Percentiles rank a stretch among this genome's conserved stretches.
phyloP scores from a whole-genome alignment of 2,888 invertebrate genomes.

The Spilarctia lutea region DNA sequence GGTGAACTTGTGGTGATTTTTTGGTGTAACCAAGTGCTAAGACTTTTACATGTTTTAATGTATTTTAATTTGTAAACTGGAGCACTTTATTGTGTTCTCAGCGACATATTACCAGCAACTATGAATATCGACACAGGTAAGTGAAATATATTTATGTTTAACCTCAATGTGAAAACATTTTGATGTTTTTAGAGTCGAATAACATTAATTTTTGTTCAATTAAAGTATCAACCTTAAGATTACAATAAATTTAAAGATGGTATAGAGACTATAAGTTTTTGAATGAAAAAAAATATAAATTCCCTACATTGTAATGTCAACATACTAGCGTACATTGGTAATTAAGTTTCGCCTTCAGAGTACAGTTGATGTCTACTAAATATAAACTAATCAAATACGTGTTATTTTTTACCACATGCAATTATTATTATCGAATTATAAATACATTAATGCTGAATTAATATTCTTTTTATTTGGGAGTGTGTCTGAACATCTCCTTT shows the following conservation, averaged over 20 bases:
- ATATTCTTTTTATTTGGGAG: not conserved
- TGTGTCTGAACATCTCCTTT: not conserved
- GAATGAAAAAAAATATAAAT: not conserved
- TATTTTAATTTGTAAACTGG: slow-evolving; percentile 29
- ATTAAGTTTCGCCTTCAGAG: not conserved
- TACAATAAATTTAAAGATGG: not conserved
- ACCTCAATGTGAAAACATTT: slow-evolving; percentile 51
- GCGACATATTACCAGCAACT: slow-evolving; percentile 22
- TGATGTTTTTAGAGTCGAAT: not conserved
- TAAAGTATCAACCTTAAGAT: too few species aligned
- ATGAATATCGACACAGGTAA: slow-evolving; percentile 81
- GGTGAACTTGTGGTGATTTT: not conserved
- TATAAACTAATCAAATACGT: not conserved
- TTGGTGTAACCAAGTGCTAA: slow-evolving; percentile 14
- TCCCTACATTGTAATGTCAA: slow-evolving; percentile 5
- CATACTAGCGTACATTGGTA: not conserved
- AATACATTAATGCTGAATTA: not conserved
- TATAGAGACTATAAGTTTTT: not conserved
- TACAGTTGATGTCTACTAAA: not conserved
- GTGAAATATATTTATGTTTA: slow-evolving; percentile 47
- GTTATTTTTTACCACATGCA: not conserved
- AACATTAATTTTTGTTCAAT: not conserved
- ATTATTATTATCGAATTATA: not conserved
- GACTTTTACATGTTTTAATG: slow-evolving; percentile 27
- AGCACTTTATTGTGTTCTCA: slow-evolving; percentile 44